Evolutionary conservation across 2,113 vertebrate genomes (phyloP), one percentile per base, ranked within the genome.

Genomic region (Sisor rabdophorus): DNA sequence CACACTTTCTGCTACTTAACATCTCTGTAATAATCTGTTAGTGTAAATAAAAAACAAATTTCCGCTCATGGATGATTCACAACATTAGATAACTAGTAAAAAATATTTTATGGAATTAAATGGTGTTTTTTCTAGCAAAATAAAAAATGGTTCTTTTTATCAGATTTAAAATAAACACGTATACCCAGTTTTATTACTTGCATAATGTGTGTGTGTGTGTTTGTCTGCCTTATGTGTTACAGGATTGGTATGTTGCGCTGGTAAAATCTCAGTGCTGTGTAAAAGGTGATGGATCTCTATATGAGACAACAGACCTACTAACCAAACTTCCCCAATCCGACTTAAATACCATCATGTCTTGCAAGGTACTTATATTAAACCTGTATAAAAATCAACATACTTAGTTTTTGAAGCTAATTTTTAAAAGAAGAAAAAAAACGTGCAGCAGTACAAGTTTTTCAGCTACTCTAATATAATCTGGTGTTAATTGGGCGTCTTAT

Each of bases 171-270:
- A 36, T 3, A 36, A 2, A 36, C 32, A 3, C 6, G 28, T 61
- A 17, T n/a, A 9, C 19, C 3, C 36, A 24, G 7, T 24, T 67
- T 47, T 16, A 22, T 47, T 65, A 5, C n/a, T 47, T 64, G 16
- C 15, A 19, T 50, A 28, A 19, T 36, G 32, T 55, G 13, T 74
- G 11, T 64, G 26, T 76, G 19, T 40, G 44, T 71, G 9, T 64
- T 44, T 79, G 56, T 67, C 1, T 67, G 28, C 10, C 19, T 28
- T 55, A 22, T 70, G 17, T 71, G 48, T 67, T 77, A 4, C 75
- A 99, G 97, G 95, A 95, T 70, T 99, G 97, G 97, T 99, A 98
- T 20, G 85, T 97, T 47, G 90, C 92, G 17, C 91, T 99, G 7
- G 95, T 96, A 78, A 93, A 86, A 81, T 97, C 94, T 0, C 97